These are phyloP conservation scores for Drosophila atripex DNA, from an alignment of 2,888 invertebrate species.

Conservation along the genomic window DNA sequence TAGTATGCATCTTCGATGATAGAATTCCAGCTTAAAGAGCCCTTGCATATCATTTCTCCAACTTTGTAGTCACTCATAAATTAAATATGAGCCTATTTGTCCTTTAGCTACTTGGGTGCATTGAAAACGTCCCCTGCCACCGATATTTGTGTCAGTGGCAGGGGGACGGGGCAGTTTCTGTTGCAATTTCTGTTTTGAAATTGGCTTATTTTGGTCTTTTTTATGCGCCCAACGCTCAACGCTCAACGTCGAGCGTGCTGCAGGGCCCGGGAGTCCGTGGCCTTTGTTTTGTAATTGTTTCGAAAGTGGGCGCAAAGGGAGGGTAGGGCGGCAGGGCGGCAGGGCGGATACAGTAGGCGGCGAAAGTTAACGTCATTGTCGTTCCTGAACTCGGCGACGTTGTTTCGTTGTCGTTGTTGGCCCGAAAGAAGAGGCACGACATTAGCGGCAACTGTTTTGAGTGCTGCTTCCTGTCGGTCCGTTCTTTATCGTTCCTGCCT, in stretches of 20 bases:
- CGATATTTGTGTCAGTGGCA: neutral
- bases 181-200: constrained; percentile 72
- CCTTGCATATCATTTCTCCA: neutral
- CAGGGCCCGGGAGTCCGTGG: constrained; percentile 39
- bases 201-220: constrained; percentile 77
- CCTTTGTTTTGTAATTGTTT: constrained; percentile 79
- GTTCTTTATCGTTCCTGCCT: constrained; percentile 67
- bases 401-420: constrained; percentile 28
- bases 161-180: constrained; percentile 29
- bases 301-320: constrained; percentile 41
- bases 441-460: constrained; percentile 80
- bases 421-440: constrained; percentile 65
- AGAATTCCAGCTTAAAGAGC: neutral
- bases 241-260: constrained; percentile 29
- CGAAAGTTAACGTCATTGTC: constrained; percentile 75
- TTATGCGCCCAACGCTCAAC: constrained; percentile 54
- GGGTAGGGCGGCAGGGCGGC: neutral
- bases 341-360: constrained; percentile 66
- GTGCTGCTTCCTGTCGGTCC: constrained; percentile 76
- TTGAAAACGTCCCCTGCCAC: constrained; percentile 25
- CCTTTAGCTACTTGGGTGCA: constrained; percentile 3
- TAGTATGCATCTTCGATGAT: neutral
- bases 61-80: constrained; percentile 4
- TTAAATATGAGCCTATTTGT: constrained; percentile 1
- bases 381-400: constrained; percentile 47